phyloP scores from a whole-genome alignment of 2,113 vertebrate species.

The Syngnathus typhle region DNA sequence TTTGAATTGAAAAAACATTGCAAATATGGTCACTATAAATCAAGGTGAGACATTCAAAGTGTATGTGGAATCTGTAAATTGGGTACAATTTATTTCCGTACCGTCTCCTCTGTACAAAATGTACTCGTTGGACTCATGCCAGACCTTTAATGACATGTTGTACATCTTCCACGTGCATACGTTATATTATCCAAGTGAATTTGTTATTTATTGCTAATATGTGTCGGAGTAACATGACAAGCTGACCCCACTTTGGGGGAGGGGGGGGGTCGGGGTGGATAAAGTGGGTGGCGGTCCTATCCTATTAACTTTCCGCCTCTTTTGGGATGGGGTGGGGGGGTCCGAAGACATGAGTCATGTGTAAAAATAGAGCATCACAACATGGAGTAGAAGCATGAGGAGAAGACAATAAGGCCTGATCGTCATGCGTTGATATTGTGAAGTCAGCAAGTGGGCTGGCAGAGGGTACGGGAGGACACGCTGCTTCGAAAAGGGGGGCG shows the following conservation, averaged over 20 bases:
- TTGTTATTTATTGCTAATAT: too few species aligned
- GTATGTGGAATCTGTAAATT: background rate
- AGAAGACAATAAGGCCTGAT: conserved; percentile 71
- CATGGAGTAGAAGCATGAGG: background rate
- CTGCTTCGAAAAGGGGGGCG: conserved; percentile 15
- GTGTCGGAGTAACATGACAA: too few species aligned
- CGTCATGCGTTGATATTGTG: conserved; percentile 3
- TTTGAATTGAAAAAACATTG: too few species aligned
- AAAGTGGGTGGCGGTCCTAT: background rate
- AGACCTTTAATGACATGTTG: background rate
- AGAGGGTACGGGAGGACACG: conserved; percentile 49
- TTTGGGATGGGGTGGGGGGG: conserved; percentile 76
- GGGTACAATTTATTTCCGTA: background rate
- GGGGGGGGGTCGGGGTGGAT: background rate
- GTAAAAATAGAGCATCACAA: conserved; percentile 71
- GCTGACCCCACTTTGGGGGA: background rate
- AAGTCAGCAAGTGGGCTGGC: conserved; percentile 1
- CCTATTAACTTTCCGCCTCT: conserved; percentile 71
- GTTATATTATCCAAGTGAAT: background rate
- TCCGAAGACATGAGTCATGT: conserved; percentile 88
- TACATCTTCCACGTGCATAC: background rate
- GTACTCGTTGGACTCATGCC: background rate
- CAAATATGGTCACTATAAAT: background rate
- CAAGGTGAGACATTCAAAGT: background rate
- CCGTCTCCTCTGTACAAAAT: background rate